Evolutionary conservation across 2,888 invertebrate genomes (phyloP).

Genomic region (Chrysolina americana): DNA sequence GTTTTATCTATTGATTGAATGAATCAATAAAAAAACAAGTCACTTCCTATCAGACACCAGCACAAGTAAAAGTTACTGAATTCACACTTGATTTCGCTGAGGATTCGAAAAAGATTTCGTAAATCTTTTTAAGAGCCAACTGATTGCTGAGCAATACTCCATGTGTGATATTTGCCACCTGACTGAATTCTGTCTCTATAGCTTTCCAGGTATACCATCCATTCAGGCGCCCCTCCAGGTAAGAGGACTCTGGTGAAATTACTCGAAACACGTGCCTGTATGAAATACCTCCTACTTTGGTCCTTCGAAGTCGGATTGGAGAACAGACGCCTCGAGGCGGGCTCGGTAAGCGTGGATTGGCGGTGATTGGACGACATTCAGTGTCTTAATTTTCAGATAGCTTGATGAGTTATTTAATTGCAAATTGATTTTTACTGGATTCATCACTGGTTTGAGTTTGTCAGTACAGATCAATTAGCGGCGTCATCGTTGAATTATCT

Average conservation of each 20-base stretch:
- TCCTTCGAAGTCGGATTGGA: slow-evolving; percentile 44
- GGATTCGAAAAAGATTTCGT: slow-evolving; percentile 26
- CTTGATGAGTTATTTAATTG: slow-evolving; percentile 59
- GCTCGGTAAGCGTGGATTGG: slow-evolving; percentile 42
- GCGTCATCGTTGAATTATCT: slow-evolving; percentile 12
- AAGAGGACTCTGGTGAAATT: slow-evolving; percentile 39
- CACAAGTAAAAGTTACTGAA: slow-evolving; percentile 24
- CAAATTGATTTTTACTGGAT: slow-evolving; percentile 52
- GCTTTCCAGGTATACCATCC: slow-evolving; percentile 61
- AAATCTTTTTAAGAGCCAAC: slow-evolving; percentile 32
- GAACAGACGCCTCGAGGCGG: slow-evolving; percentile 37
- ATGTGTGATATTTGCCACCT: slow-evolving; percentile 58
- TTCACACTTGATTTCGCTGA: slow-evolving; percentile 20
- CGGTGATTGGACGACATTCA: slow-evolving; percentile 48
- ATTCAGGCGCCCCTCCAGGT: slow-evolving; percentile 55
- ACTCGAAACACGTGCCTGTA: slow-evolving; percentile 59
- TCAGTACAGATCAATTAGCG: slow-evolving; percentile 39
- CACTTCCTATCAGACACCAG: slow-evolving; percentile 11
- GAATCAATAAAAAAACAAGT: slow-evolving; percentile 6
- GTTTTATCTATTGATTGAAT: background rate
- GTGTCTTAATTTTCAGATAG: slow-evolving; percentile 52
- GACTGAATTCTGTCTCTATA: slow-evolving; percentile 60
- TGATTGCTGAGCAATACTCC: slow-evolving; percentile 41
- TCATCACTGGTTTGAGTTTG: slow-evolving; percentile 25
- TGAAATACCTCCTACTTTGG: slow-evolving; percentile 38